Percentiles rank a stretch among this genome's conserved stretches.
Evolutionary conservation across 2,888 invertebrate species (phyloP).

Genomic region (Junonia oenone): DNA sequence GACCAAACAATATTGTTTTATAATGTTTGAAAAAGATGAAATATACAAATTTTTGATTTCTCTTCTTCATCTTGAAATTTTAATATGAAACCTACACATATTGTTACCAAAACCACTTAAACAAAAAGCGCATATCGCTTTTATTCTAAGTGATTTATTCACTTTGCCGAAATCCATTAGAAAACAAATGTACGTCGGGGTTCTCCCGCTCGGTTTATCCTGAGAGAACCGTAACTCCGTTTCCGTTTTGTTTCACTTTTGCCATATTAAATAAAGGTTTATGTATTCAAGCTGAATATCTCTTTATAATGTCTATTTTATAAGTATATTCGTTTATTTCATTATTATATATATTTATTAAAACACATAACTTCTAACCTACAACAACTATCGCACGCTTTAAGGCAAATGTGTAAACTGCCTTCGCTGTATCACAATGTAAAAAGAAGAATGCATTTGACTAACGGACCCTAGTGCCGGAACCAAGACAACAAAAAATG

Average conservation of each 20-base stretch:
- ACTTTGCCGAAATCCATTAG: constrained; percentile 10
- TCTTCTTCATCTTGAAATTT: no score
- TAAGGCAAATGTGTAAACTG: no score
- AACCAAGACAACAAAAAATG: not conserved
- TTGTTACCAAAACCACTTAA: not conserved
- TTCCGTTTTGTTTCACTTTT: not conserved
- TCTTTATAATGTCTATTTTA: no score
- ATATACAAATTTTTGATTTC: no score
- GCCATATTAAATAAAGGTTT: not conserved
- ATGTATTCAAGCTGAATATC: not conserved
- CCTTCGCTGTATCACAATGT: no score
- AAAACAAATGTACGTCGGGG: constrained; percentile 8
- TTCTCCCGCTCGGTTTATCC: not conserved
- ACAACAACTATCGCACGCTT: no score
- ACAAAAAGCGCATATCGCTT: not conserved
- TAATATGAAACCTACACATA: no score
- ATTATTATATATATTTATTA: not conserved
- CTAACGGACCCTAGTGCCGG: no score
- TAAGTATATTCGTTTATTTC: not conserved
- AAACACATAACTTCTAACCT: no score
- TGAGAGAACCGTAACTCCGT: not conserved
- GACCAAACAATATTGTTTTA: no score
- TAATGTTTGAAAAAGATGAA: no score
- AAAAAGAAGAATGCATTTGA: no score
- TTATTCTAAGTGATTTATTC: not conserved